Base-by-base conservation (phyloP, 2,888 invertebrate genomes). In the Ornithoptera alexandrae region DNA sequence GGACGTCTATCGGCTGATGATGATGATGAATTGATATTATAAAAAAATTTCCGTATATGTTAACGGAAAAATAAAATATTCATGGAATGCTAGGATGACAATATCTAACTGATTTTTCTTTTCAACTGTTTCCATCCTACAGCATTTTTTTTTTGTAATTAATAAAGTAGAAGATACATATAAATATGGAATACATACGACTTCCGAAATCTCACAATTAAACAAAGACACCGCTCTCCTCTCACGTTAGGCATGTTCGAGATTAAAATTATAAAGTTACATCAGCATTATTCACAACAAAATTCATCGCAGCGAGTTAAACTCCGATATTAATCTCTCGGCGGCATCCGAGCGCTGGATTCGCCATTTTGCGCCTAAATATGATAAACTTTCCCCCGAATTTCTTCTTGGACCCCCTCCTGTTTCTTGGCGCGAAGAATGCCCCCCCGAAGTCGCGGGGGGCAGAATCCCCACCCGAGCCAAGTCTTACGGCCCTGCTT, bases 321-420 rank as follows among this genome's bases (percentile, higher is more conserved):
- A 90, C 83, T 86, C 87, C 85, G 92, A 92, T 92, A 92, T 92
- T 92, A 92, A 92, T 92, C 92, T 91, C 85, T 80, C 84, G 83
- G 84, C 86, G 84, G 87, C 88, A 86, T 86, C 89, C 87, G 88
- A 89, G 89, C 90, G 88, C 87, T 88, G 91, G 91, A 92, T 92
- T 91, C 91, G 91, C 91, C 91, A 92, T 92, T 92, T 92, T 91
- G 91, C 91, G 91, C 91, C 91, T 91, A 92, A 92, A 92, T 92
- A 92, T 92, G 92, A 92, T 92, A 92, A 92, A 92, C 91, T 92
- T 92, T 92, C 90, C 89, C 90, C 91, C 89, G 84, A 92, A 91
- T 92, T 92, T 92, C 90, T 90, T 91, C 86, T 77, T 76, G 82
- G 80, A 80, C 85, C 86, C 88, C 84, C 78, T 82, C 74, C 77